A percentile compares a stretch with the other conserved stretches of the same genome.
These are phyloP conservation scores for Rotaria macrura DNA, from an alignment of 2,888 invertebrate species.

Conservation along the genomic window DNA sequence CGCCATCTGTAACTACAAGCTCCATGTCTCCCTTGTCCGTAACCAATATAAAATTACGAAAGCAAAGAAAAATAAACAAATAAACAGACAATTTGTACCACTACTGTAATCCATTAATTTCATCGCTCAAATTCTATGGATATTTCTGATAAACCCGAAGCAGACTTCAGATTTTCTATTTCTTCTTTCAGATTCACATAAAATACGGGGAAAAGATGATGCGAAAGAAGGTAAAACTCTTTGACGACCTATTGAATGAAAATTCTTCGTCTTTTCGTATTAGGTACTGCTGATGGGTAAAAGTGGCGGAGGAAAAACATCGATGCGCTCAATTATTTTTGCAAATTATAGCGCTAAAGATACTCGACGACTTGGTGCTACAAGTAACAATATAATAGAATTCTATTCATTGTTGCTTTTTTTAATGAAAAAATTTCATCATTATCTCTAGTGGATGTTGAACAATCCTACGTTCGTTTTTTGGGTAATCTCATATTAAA, in stretches of 20 bases:
- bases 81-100: too few species aligned
- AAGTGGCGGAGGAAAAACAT: conserved; percentile 96
- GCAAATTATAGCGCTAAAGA: conserved; percentile 98
- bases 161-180: neutral
- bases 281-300: conserved; percentile 97
- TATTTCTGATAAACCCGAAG: neutral
- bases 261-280: neutral
- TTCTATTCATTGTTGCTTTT: too few species aligned
- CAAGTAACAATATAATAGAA: too few species aligned
- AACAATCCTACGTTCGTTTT: conserved; percentile 95
- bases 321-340: conserved; percentile 98
- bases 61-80: too few species aligned
- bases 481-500: conserved; percentile 93
- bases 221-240: neutral
- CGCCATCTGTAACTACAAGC: too few species aligned
- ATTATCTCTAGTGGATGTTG: conserved; percentile 78
- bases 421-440: neutral
- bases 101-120: neutral
- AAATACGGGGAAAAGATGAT: neutral
- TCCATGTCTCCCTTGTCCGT: too few species aligned
- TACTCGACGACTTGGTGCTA: conserved; percentile 87
- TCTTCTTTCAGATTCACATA: neutral
- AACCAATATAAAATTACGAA: too few species aligned
- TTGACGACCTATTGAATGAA: neutral
- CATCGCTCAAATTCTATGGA: neutral